phyloP scores from a whole-genome alignment of 2,888 invertebrate species.

The Brachyptera putata region DNA sequence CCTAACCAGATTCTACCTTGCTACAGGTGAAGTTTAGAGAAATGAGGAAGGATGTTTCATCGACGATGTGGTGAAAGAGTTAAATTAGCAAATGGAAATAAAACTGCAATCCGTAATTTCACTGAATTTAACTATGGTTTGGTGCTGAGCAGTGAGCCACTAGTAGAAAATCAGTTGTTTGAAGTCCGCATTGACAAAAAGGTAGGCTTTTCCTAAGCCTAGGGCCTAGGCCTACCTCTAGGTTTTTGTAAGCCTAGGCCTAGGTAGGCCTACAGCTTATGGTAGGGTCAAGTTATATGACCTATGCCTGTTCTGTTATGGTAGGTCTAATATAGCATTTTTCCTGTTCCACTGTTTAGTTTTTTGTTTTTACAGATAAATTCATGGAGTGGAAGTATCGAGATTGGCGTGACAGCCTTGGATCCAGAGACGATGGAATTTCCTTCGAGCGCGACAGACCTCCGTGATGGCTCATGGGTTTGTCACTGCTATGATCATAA shows the following conservation, averaged over 20 bases:
- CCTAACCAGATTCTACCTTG: neutral
- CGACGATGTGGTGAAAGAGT: constrained; percentile 80
- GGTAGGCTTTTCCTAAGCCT: constrained; percentile 52
- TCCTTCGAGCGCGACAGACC: constrained; percentile 72
- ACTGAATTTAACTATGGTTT: constrained; percentile 86
- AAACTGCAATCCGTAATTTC: constrained; percentile 73
- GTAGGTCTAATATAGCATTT: neutral
- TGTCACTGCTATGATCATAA: too few relatives aligned
- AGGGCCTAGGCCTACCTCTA: neutral
- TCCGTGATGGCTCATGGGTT: constrained; percentile 81
- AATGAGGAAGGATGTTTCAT: constrained; percentile 49
- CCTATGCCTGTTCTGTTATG: neutral
- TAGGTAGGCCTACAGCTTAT: neutral
- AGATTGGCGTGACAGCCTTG: constrained; percentile 68
- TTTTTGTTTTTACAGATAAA: constrained; percentile 56
- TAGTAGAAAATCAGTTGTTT: constrained; percentile 76
- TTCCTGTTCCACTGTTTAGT: neutral
- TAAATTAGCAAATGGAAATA: constrained; percentile 75
- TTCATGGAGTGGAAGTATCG: constrained; percentile 73
- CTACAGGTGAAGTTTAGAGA: neutral
- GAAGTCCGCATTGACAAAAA: constrained; percentile 86
- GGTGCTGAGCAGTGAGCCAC: constrained; percentile 74
- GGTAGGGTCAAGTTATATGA: neutral
- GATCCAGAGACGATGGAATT: constrained; percentile 64
- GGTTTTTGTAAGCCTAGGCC: neutral